A percentile compares a stretch with the other conserved stretches of the same genome.
These are phyloP conservation scores for Alloplasta piceator DNA, from an alignment of 2,888 invertebrate genomes.

Conservation along the genomic window DNA sequence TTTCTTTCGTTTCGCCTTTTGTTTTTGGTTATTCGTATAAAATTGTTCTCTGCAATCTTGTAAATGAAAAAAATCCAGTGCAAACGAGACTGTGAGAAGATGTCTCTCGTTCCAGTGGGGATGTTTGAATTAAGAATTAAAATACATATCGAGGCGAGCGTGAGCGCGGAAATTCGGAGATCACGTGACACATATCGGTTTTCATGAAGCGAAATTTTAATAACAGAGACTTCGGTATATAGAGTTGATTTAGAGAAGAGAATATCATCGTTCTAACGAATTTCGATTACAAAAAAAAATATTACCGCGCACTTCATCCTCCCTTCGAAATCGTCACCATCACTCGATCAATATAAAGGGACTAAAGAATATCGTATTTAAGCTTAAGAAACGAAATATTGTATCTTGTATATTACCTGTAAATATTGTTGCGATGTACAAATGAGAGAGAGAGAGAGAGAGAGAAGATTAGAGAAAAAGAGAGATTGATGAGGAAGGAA, in stretches of 20 bases:
- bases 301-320: conserved; percentile 64
- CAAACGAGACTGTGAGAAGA: conserved; percentile 25
- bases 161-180: conserved; percentile 60
- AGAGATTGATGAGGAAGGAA: conserved; percentile 44
- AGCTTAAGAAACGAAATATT: conserved; percentile 62
- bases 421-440: conserved; percentile 83
- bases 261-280: conserved; percentile 69
- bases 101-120: conserved; percentile 33
- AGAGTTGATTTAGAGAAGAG: conserved; percentile 68
- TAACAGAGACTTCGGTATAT: conserved; percentile 71
- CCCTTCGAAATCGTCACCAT: conserved; percentile 33
- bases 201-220: conserved; percentile 66
- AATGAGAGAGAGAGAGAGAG: conserved; percentile 48
- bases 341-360: conserved; percentile 67
- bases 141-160: conserved; percentile 73
- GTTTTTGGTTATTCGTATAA: no score
- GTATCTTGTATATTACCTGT: conserved; percentile 81
- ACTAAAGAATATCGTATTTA: conserved; percentile 74
- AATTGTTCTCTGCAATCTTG: no score
- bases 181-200: conserved; percentile 79
- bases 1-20: not conserved
- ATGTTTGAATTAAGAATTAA: conserved; percentile 61
- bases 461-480: conserved; percentile 46
- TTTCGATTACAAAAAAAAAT: conserved; percentile 64
- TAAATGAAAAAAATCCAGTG: conserved; percentile 38